Conservation (phyloP, 2,888 invertebrate genomes). For the Drosophila merina region DNA sequence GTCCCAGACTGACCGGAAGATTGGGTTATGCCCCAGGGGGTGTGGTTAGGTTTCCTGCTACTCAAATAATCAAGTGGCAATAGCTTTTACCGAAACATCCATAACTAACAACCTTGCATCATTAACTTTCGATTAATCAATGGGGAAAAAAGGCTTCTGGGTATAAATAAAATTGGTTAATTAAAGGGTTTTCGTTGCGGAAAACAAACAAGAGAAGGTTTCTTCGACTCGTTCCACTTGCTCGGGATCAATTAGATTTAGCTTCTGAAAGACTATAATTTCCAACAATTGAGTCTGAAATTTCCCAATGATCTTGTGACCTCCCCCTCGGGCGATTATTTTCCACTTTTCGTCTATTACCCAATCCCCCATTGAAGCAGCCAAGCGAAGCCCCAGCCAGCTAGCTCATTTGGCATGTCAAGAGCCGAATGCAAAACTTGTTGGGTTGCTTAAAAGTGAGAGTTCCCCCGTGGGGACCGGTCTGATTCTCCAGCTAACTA, state of each 20-base stretch:
- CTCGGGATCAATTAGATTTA: conserved; percentile 7
- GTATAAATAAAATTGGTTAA: conserved; percentile 9
- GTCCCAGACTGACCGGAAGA: conserved; percentile 1
- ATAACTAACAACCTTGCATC: conserved; percentile 2
- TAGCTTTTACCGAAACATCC: neutral
- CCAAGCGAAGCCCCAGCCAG: conserved; percentile 25
- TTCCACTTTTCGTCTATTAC: conserved; percentile 42
- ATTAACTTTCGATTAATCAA: conserved; percentile 39
- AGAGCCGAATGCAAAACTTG: conserved; percentile 42
- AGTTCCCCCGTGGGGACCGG: conserved; percentile 46
- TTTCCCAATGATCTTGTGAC: conserved; percentile 37
- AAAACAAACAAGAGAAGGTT: neutral
- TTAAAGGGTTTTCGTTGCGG: neutral
- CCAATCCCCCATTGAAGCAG: conserved; percentile 10
- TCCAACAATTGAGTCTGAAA: conserved; percentile 1
- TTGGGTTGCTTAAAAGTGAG: conserved; percentile 66
- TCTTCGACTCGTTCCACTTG: neutral
- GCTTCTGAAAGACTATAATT: conserved; percentile 9
- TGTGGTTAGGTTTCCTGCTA: neutral
- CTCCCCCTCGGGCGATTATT: conserved; percentile 20
- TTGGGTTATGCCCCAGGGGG: neutral
- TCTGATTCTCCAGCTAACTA: conserved; percentile 28
- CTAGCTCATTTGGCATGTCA: conserved; percentile 51
- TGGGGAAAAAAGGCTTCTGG: neutral
- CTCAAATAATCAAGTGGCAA: neutral